Percentiles rank a stretch among this genome's conserved stretches.
These are phyloP conservation scores for Anorthoa munda DNA, from an alignment of 2,888 invertebrate species.

Conservation along the genomic window DNA sequence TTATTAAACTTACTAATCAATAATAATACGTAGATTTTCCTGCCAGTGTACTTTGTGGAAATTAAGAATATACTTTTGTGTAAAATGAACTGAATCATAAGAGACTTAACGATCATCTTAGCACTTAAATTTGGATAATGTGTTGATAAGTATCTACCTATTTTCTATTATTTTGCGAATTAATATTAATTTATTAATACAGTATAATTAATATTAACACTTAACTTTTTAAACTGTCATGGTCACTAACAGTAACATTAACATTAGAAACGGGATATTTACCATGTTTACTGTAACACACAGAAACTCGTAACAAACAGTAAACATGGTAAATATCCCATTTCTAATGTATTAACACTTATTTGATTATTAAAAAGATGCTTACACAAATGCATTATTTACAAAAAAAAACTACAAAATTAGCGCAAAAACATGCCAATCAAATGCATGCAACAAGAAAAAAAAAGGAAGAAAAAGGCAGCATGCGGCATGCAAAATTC, in stretches of 20 bases:
- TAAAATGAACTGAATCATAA: too few species aligned
- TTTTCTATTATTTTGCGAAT: neutral
- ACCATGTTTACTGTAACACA: too few species aligned
- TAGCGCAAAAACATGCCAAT: constrained; percentile 50
- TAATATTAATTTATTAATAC: neutral
- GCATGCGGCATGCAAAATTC: constrained; percentile 73
- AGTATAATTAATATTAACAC: neutral
- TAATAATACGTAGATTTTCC: too few species aligned
- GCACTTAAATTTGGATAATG: neutral
- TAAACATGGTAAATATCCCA: too few species aligned
- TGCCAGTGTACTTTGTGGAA: neutral
- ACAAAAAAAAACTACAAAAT: neutral
- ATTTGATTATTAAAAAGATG: neutral
- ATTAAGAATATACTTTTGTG: neutral
- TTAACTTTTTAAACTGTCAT: too few species aligned
- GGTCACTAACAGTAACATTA: too few species aligned
- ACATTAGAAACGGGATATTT: too few species aligned
- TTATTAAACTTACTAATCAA: too few species aligned
- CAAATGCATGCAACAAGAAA: constrained; percentile 42
- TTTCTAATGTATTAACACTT: neutral
- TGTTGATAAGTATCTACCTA: neutral
- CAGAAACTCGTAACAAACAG: too few species aligned
- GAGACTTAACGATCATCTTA: neutral
- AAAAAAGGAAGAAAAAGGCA: constrained; percentile 41
- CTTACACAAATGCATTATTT: constrained; percentile 1